Percentiles rank a stretch among this genome's conserved stretches.
phyloP scores from a whole-genome alignment of 2,113 vertebrate genomes.

The Syngnathus scovelli region DNA sequence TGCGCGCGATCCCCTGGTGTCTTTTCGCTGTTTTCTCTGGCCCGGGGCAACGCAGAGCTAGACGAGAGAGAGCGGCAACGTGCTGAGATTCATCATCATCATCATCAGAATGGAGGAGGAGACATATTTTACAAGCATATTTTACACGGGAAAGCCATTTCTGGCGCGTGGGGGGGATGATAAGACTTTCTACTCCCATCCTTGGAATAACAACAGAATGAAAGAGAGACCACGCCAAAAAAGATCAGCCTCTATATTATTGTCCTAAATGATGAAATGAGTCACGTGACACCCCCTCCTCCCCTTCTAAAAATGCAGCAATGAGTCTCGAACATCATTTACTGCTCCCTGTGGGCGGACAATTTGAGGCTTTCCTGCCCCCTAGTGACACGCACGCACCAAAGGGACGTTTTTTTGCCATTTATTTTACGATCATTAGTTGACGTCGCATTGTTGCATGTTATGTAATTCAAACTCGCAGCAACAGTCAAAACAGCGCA shows the following conservation, averaged over 20 bases:
- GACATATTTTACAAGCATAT: slow-evolving; percentile 43
- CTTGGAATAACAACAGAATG: background rate
- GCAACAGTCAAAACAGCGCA: slow-evolving; percentile 10
- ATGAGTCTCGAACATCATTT: background rate
- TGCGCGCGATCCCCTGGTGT: slow-evolving; percentile 25
- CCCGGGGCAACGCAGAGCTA: slow-evolving; percentile 41
- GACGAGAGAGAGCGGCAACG: slow-evolving; percentile 23
- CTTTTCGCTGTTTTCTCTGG: slow-evolving; percentile 43
- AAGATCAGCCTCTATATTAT: background rate
- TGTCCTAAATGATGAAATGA: background rate
- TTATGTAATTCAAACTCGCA: background rate
- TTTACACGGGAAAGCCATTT: slow-evolving; percentile 51
- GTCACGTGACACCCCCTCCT: slow-evolving; percentile 11
- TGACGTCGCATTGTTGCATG: background rate
- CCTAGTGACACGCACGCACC: slow-evolving; percentile 48
- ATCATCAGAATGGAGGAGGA: slow-evolving; percentile 28
- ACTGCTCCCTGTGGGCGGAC: background rate
- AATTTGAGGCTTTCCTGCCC: slow-evolving; percentile 54
- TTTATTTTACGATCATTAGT: slow-evolving; percentile 46
- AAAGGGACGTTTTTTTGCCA: background rate
- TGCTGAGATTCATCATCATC: slow-evolving; percentile 46
- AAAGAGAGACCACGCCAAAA: background rate
- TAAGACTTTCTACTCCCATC: background rate
- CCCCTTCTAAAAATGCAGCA: background rate
- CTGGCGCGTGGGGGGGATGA: slow-evolving; percentile 32